phyloP scores from a whole-genome alignment of 2,888 invertebrate genomes.

The Alentia gelatinosa region DNA sequence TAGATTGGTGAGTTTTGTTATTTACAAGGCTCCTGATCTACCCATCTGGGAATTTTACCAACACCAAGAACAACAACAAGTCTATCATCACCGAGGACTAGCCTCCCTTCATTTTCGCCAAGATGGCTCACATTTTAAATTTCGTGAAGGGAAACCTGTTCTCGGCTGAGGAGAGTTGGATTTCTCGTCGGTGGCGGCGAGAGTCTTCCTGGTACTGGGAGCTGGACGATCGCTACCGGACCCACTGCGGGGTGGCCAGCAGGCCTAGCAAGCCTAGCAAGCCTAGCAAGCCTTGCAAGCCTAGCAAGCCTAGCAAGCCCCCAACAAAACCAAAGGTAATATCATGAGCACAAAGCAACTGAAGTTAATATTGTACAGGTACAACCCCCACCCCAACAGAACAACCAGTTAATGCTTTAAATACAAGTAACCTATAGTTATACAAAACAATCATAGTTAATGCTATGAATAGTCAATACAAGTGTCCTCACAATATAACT shows the following conservation, averaged over 20 bases:
- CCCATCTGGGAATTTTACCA: background rate
- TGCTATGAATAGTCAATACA: no score
- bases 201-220: constrained; percentile 37
- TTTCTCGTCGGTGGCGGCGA: background rate
- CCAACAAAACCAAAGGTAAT: no score
- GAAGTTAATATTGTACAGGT: no score
- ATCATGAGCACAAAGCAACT: no score
- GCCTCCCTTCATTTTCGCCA: background rate
- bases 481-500: no score
- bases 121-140: constrained; percentile 3
- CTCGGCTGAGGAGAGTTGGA: constrained; percentile 34
- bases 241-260: background rate
- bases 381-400: no score
- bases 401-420: no score
- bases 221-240: constrained; percentile 35
- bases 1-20: no score
- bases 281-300: background rate
- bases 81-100: background rate
- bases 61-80: background rate
- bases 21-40: background rate
- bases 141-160: constrained; percentile 30
- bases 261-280: background rate
- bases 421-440: no score
- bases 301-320: no score
- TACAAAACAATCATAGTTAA: no score